Evolutionary conservation across 2,888 invertebrate genomes (phyloP).

Genomic region (Scaptomyza caliginosa): DNA sequence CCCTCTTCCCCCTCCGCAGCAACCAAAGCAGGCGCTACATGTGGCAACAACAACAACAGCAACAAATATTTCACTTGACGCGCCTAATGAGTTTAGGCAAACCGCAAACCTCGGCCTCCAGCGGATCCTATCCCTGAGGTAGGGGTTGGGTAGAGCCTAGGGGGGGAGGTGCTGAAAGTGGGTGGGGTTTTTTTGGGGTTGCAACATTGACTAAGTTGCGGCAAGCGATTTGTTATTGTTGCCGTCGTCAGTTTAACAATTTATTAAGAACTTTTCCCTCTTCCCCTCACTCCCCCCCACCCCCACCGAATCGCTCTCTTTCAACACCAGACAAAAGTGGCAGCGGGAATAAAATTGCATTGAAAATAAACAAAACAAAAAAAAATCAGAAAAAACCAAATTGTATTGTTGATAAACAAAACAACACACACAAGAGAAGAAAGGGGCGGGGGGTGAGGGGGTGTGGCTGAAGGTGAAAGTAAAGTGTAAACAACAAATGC

Average conservation of each 20-base stretch:
- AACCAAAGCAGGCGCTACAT: constrained; percentile 48
- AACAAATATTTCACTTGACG: constrained; percentile 73
- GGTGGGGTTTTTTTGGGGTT: constrained; percentile 18
- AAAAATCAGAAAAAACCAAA: constrained; percentile 1
- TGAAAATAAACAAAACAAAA: constrained; percentile 70
- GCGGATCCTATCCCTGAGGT: constrained; percentile 4
- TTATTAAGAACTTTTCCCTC: constrained; percentile 59
- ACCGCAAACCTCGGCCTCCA: constrained; percentile 22
- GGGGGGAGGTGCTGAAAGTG: too few relatives aligned
- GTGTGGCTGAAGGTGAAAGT: constrained; percentile 54
- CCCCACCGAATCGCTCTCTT: constrained; percentile 1
- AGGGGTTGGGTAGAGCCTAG: not conserved
- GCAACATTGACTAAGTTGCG: constrained; percentile 62
- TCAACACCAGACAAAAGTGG: constrained; percentile 55
- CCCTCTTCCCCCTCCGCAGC: not conserved
- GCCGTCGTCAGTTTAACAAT: constrained; percentile 53
- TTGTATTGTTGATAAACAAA: constrained; percentile 72
- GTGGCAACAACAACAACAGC: constrained; percentile 50
- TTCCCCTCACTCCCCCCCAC: too few relatives aligned
- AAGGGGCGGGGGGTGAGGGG: not conserved
- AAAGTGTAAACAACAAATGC: constrained; percentile 48
- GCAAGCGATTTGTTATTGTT: constrained; percentile 25
- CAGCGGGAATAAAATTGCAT: constrained; percentile 57
- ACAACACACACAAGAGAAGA: constrained; percentile 23
- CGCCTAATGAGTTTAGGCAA: constrained; percentile 69